A percentile compares a stretch with the other conserved stretches of the same genome.
phyloP scores from a whole-genome alignment of 2,797 vertebrate genomes.

The Lindbergichthys nudifrons region DNA sequence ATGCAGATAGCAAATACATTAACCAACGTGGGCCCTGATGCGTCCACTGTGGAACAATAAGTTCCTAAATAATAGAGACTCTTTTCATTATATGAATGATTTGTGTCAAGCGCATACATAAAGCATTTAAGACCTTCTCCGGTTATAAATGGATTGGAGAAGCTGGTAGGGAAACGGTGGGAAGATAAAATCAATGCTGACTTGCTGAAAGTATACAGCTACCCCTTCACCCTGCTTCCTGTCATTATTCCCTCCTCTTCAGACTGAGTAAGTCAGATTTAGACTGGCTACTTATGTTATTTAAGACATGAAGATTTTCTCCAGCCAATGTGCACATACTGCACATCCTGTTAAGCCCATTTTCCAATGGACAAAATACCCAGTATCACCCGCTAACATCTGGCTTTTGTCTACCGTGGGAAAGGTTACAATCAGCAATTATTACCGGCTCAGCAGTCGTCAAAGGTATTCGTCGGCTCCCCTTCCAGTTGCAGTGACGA shows the following conservation, averaged over 20 bases:
- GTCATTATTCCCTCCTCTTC: conserved; percentile 35
- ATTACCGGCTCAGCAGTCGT: no score
- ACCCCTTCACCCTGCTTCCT: conserved; percentile 25
- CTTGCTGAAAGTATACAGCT: conserved; percentile 52
- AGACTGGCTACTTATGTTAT: conserved; percentile 23
- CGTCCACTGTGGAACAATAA: conserved; percentile 46
- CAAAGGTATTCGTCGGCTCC: no score
- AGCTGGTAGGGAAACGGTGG: conserved; percentile 63
- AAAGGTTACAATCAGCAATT: no score
- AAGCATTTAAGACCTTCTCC: conserved; percentile 53
- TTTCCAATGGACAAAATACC: no score
- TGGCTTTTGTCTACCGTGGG: no score
- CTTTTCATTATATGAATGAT: conserved; percentile 68
- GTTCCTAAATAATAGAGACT: conserved; percentile 51
- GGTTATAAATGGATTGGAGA: conserved; percentile 60
- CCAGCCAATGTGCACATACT: not conserved
- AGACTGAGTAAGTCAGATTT: conserved; percentile 23
- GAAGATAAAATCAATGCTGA: conserved; percentile 78
- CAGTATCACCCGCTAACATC: no score
- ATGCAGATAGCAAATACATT: conserved; percentile 16
- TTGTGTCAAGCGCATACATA: conserved; percentile 49
- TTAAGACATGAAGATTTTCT: conserved; percentile 14
- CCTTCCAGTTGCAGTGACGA: no score
- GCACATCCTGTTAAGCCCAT: not conserved
- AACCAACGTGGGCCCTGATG: conserved; percentile 12